Evolutionary conservation across 2,113 vertebrate species (phyloP), one percentile per base, ranked within the genome.

Genomic region (Brienomyrus longianalis): DNA sequence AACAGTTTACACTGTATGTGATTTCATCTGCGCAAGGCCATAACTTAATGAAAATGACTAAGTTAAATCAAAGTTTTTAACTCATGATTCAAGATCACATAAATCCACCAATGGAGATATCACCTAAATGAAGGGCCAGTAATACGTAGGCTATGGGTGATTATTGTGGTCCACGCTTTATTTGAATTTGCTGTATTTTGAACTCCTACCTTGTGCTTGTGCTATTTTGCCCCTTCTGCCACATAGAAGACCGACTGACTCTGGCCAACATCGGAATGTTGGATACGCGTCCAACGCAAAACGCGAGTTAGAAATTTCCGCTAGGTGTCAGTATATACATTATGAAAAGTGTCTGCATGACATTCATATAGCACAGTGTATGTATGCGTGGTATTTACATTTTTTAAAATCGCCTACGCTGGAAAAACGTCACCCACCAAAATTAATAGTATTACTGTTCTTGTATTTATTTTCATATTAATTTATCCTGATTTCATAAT

Each of bases 321-420:
- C 11, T 87, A 87, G 85, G 31, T 87, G 85, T 87, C 85, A 87
- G 27, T 87, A 23, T 54, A 21, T 39, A 31, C 85, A 87, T 86
- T 54, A 19, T 15, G 48, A n/a, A 86, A 51, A 86, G 52, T 51
- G 84, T 86, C n/a, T 39, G 10, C 48, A 52, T 23, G 8, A 27
- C 48, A 48, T 83, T 43, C 50, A 5, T n/a, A 51, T 15, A 51
- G 23, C 11, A 51, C 17, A 52, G 0, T 27, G 3, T 86, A n/a
- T 17, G 23, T 48, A n/a, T 45, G 84, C 48, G 19, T 86, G 17
- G 0, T 86, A 23, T 51, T 50, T 45, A 83, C 7, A 19, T 83
- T 43, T 5, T 83, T 83, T 23, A 84, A 83, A 47, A 23, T 84
- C 21, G 39, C 35, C 21, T 47, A 11, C 3, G 23, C 9, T 48